Percentiles rank a stretch among this genome's conserved stretches.
phyloP scores from a whole-genome alignment of 2,797 vertebrate genomes.

The Acanthurus tractus region DNA sequence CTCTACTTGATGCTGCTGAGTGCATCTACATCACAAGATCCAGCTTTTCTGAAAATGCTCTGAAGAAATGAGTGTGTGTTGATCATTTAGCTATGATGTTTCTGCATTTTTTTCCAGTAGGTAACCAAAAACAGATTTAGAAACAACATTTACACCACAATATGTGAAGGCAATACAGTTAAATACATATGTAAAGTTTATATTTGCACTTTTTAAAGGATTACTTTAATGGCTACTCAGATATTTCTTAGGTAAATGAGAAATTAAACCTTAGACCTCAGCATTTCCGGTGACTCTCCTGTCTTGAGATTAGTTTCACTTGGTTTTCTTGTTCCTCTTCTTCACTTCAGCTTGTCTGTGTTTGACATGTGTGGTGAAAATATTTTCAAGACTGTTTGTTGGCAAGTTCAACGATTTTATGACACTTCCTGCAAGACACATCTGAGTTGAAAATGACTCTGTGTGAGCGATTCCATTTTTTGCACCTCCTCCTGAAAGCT shows the following conservation, averaged over 20 bases:
- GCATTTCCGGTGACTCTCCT: background rate
- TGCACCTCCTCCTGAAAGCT: background rate
- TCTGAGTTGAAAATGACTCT: background rate
- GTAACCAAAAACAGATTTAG: background rate
- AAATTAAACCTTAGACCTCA: background rate
- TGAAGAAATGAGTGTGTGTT: background rate
- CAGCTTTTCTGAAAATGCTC: conserved; percentile 15
- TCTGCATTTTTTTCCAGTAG: conserved; percentile 3
- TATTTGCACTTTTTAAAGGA: background rate
- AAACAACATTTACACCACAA: background rate
- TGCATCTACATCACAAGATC: conserved; percentile 24
- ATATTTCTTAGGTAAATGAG: background rate
- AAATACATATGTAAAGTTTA: background rate
- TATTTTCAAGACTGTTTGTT: background rate
- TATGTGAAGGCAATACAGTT: background rate
- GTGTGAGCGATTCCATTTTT: background rate
- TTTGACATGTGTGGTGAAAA: background rate
- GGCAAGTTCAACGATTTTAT: background rate
- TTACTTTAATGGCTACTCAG: background rate
- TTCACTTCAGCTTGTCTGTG: conserved; percentile 8
- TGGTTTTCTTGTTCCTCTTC: conserved; percentile 11
- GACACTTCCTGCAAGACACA: background rate
- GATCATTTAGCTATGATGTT: background rate
- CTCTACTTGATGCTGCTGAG: too few species aligned
- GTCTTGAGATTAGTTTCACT: background rate